Evolutionary conservation across 2,888 invertebrate genomes (phyloP), one percentile per base, ranked within the genome.

Genomic region (Heliconius hortense): DNA sequence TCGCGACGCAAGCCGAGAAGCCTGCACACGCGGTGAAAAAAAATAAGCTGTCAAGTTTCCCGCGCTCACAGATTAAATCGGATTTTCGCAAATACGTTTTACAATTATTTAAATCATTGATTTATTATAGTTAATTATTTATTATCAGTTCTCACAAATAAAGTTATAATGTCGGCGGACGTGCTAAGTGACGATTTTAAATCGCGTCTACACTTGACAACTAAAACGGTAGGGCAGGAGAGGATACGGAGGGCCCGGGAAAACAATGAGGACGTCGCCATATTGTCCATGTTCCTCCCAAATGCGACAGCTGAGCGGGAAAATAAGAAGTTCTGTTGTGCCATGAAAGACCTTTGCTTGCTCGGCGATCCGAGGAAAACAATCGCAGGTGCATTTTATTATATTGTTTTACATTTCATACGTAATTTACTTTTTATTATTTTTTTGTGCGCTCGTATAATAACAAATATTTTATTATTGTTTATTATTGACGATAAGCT

Each of bases 191-290:
- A 96, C 84, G 96, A 97, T 88, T 95, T 97, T 87, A 96, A 96
- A 89, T 95, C 96, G 76, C 95, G 96, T 81, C 90, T 96, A 80
- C 95, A 96, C 89, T 94, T 97, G 87, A 96, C 96, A 81, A 96
- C 96, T 71, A 97, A 97, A 94, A 97, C 96, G 59, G 96, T 97
- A 72, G 97, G 97, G n/a, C 96, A 96, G 84, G 97, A 97, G 24
- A 95, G 97, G 87, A 97, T 97, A 85, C 95, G 96, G 82, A 95
- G 96, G 86, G 97, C 97, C 79, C 95, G 96, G 91, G 97, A 97
- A 84, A 96, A 96, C 87, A 97, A 97, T 90, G 97, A 98, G 92
- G 98, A 98, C 92, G 96, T 98, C 78, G 98, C 98, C 73, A 96
- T 98, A 83, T 93, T 98, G 83, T 97, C 97, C 80, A 97, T 97